Evolutionary conservation across 2,113 vertebrate species (phyloP), one percentile per base, ranked within the genome.

Genomic region (Genyomyrus donnyi): DNA sequence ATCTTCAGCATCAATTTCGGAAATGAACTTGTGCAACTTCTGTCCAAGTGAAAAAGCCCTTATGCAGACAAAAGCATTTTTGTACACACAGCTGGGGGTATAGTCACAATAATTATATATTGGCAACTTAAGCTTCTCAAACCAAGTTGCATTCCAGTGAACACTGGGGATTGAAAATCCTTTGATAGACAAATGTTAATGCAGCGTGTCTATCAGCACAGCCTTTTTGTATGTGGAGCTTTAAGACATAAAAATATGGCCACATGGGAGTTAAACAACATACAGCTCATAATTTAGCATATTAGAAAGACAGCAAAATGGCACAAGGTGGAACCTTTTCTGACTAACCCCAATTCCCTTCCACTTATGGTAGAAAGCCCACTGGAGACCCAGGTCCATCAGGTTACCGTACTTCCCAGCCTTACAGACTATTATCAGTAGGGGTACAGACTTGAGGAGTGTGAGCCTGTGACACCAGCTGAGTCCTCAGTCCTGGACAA

Each of bases 1-100:
- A 49, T 24, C n/a, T 87, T 27, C 5, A 50, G 48, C 85, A 35
- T 87, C 93, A 94, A 91, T 92, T 49, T 35, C 31, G 88, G 88
- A 89, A 89, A 89, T 77, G 70, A 89, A 89, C 46, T 39, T 48
- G 88, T 31, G 46, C 46, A 24, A 62, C 87, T 48, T 70, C 45
- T 49, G 42, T 11, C 11, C 46, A 50, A 50, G 56, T 49, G n/a
- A 46, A 52, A 86, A 86, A 13, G 19, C 8, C 85, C 11, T 87
- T 31, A 31, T 52, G 46, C n/a, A 35, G 49, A 87, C 21, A 86
- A 15, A 46, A 52, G 85, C 85, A 87, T 27, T 27, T 87, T 27
- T 66, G n/a, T 66, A 10, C 62, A 66, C 10, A 0, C n/a, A 66
- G 62, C 62, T 17, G 7, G 27, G 49, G n/a, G n/a, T 49, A 50